phyloP scores from a whole-genome alignment of 2,888 invertebrate species.

The Agrypnus murinus region DNA sequence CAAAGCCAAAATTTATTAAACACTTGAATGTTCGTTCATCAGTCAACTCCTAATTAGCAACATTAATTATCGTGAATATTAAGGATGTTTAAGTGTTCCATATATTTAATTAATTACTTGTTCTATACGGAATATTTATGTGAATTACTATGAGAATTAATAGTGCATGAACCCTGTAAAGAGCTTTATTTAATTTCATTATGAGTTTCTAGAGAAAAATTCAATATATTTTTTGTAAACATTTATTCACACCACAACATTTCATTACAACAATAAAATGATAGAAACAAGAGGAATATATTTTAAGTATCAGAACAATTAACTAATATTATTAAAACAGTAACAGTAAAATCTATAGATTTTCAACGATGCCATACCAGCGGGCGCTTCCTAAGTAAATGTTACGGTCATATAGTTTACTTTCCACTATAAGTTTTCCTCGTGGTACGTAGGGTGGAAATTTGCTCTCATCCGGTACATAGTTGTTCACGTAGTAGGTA shows the following conservation, averaged over 20 bases:
- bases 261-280: no score
- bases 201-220: no score
- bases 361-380: slow-evolving; percentile 31
- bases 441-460: slow-evolving; percentile 34
- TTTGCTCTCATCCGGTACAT: slow-evolving; percentile 36
- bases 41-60: slow-evolving; percentile 19
- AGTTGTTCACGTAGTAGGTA: slow-evolving; percentile 38
- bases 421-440: slow-evolving; percentile 35
- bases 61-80: slow-evolving; percentile 23
- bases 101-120: slow-evolving; percentile 6
- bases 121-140: slow-evolving; percentile 1
- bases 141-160: neutral
- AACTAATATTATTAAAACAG: neutral
- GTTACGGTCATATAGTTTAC: slow-evolving; percentile 25
- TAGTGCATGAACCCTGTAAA: no score
- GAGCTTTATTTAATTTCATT: no score
- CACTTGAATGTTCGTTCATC: slow-evolving; percentile 22
- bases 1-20: slow-evolving; percentile 13
- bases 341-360: neutral
- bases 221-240: no score
- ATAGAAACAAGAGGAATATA: slow-evolving; percentile 5
- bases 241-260: no score
- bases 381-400: slow-evolving; percentile 22
- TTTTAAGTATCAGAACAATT: neutral
- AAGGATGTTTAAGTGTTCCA: slow-evolving; percentile 5